A percentile compares a stretch with the other conserved stretches of the same genome.
Evolutionary conservation across 2,888 invertebrate species (phyloP).

Genomic region (Pristionchus arcanus): DNA sequence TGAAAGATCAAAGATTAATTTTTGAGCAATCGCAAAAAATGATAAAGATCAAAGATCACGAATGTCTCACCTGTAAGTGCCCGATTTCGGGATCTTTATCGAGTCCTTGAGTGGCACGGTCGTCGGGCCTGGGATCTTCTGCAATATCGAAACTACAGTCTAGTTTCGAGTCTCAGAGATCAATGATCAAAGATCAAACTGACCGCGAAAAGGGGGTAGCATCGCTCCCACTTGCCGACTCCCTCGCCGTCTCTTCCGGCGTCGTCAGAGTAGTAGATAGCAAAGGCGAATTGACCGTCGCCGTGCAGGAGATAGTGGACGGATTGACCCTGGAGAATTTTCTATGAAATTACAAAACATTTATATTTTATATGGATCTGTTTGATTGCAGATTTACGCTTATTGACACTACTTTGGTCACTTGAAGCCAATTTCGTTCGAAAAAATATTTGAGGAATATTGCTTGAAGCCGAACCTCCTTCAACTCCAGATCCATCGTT

Average conservation of each 20-base stretch:
- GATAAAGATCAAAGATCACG: slow-evolving; percentile 14
- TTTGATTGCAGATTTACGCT: no score
- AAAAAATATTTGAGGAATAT: no score
- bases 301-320: slow-evolving; percentile 58
- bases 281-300: slow-evolving; percentile 78
- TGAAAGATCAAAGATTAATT: slow-evolving; percentile 52
- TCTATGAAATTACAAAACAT: no score
- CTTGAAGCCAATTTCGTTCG: no score
- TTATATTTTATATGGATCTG: no score
- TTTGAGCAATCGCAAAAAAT: not conserved
- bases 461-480: no score
- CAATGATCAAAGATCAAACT: slow-evolving; percentile 52
- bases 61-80: slow-evolving; percentile 61
- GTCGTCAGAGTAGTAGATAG: slow-evolving; percentile 64
- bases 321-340: not conserved
- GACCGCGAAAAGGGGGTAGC: slow-evolving; percentile 76
- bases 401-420: no score
- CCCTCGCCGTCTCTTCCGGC: slow-evolving; percentile 61
- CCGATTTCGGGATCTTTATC: slow-evolving; percentile 58
- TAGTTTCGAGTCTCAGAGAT: not conserved
- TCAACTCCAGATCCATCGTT: slow-evolving; percentile 65
- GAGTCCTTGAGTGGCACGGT: slow-evolving; percentile 72
- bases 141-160: no score
- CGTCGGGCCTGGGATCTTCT: slow-evolving; percentile 78
- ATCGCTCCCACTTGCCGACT: slow-evolving; percentile 61